Percentiles rank a stretch among this genome's conserved stretches.
phyloP scores from a whole-genome alignment of 2,888 invertebrate genomes.

The Hypolimnas misippus region DNA sequence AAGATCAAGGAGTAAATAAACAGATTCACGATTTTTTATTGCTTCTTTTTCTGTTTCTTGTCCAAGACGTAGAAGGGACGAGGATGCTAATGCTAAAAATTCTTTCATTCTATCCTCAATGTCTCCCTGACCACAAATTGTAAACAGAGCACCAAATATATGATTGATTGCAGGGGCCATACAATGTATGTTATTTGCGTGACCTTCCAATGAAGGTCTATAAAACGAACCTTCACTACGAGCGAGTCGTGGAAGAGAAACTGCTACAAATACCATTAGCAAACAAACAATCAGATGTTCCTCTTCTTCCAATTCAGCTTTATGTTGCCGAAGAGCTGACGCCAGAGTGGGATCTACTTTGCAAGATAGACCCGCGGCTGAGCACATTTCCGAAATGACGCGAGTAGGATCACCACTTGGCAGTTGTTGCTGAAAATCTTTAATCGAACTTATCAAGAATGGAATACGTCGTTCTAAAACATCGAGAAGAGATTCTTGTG shows the following conservation, averaged over 20 bases:
- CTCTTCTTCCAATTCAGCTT: slow-evolving; percentile 94
- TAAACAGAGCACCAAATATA: slow-evolving; percentile 98
- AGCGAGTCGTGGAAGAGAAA: slow-evolving; percentile 97
- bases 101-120: slow-evolving; percentile 99
- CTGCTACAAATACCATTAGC: slow-evolving; percentile 99
- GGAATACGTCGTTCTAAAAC: slow-evolving; percentile 97
- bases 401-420: slow-evolving; percentile 95
- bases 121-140: slow-evolving; percentile 97
- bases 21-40: slow-evolving; percentile 97
- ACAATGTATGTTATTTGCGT: slow-evolving; percentile 99
- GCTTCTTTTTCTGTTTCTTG: slow-evolving; percentile 98
- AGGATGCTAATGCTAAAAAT: slow-evolving; percentile 95
- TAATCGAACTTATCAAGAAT: slow-evolving; percentile 96
- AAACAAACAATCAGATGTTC: slow-evolving; percentile 97
- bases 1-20: slow-evolving; percentile 97
- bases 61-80: slow-evolving; percentile 95
- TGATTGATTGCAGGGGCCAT: slow-evolving; percentile 98
- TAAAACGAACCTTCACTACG: slow-evolving; percentile 95
- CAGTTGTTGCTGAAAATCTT: slow-evolving; percentile 96
- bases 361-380: slow-evolving; percentile 96
- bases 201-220: slow-evolving; percentile 94
- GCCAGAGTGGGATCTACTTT: slow-evolving; percentile 98
- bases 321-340: slow-evolving; percentile 94
- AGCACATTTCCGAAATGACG: slow-evolving; percentile 98
- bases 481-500: slow-evolving; percentile 97